phyloP scores from a whole-genome alignment of 2,113 vertebrate genomes.

The Silurus asotus region DNA sequence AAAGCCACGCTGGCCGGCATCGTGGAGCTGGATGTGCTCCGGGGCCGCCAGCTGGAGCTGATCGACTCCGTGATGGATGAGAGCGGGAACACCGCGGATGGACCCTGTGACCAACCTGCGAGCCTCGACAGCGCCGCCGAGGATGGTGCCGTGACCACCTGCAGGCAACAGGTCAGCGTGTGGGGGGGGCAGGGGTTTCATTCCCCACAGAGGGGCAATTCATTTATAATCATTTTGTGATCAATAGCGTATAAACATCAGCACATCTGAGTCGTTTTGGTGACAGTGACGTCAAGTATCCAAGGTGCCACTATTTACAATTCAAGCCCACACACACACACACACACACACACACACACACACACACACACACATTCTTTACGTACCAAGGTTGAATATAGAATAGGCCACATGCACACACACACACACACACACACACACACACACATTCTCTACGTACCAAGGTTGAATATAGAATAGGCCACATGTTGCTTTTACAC shows the following conservation, averaged over 20 bases:
- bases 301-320: constrained; percentile 45
- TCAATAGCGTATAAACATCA: neutral
- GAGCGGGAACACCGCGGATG: constrained; percentile 29
- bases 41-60: constrained; percentile 72
- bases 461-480: constrained; percentile 35
- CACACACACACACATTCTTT: constrained; percentile 12
- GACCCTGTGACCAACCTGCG: constrained; percentile 44
- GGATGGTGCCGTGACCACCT: constrained; percentile 68
- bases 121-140: constrained; percentile 53
- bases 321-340: constrained; percentile 1
- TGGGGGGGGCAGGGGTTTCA: constrained; percentile 17
- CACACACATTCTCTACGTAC: constrained; percentile 20
- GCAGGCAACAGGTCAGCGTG: constrained; percentile 78
- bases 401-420: constrained; percentile 11
- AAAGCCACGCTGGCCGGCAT: constrained; percentile 79
- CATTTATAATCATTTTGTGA: neutral
- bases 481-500: constrained; percentile 27
- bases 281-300: constrained; percentile 25
- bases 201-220: neutral
- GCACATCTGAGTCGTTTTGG: neutral
- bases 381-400: constrained; percentile 37
- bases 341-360: neutral
- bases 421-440: neutral
- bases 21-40: constrained; percentile 77
- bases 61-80: constrained; percentile 70